Base-by-base conservation (phyloP, 1,140 invertebrate species). In the Cydia amplana region DNA sequence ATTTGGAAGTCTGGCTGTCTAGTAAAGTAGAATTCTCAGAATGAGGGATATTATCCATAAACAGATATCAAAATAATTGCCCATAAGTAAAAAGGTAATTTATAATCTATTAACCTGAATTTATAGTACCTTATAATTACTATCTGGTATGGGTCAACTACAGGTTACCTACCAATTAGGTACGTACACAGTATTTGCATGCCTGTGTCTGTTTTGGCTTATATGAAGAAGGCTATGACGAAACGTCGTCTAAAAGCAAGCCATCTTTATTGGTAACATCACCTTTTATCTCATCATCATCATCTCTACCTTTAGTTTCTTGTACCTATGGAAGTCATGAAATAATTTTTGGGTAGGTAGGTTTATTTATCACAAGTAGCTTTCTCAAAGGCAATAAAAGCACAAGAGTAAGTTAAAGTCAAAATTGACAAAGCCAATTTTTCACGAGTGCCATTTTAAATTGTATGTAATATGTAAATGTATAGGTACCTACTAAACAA, bases 1-100 rank as follows among this genome's bases (percentile, higher is more conserved):
- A 60, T 60, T 60, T 23, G 20, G 55, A 20, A 60, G 55, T 60
- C 55, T 60, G 55, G 55, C 20, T 60, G 55, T 60, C 55, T 60
- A n/a, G 55, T 60, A 2, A 23, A 23, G 55, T 23, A 23, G 55
- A 60, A 23, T 60, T 60, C 20, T 12, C 16, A 23, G 55, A 23
- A 60, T 23, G 7, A 60, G n/a, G 55, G 18, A 23, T n/a, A 23
- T 60, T 23, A 60, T 10, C 18, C 6, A 23, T 60, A 60, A 60
- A 23, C 23, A 23, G 10, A 23, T 23, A 60, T n/a, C 20, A 23
- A 23, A 60, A 60, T 60, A 60, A 6, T 23, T 23, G 9, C 6
- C 51, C 4, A 20, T 60, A n/a, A n/a, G n/a, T n/a, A 23, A 60
- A 60, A 18, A 23, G 5, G 51, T 60, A 20, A 60, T 60, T 20